Percentiles rank a stretch among this genome's conserved stretches.
Conservation (phyloP, 2,797 vertebrate species). For the Pangasius krempfi region DNA sequence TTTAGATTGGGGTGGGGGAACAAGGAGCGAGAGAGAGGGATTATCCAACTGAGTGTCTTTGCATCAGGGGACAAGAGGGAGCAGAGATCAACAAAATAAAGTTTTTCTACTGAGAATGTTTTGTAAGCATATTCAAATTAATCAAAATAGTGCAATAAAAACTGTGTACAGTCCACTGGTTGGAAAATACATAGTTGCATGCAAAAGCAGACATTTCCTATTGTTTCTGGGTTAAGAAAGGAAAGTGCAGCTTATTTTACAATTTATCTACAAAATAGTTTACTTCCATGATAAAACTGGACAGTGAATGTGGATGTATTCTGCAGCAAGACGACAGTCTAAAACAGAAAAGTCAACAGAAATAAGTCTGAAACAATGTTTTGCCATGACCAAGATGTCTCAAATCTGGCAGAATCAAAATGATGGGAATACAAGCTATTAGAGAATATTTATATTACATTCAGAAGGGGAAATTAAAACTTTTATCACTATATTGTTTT, state of each 20-base stretch:
- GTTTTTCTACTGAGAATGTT: conserved; percentile 7
- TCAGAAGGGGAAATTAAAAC: neutral
- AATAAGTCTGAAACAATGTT: neutral
- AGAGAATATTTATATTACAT: neutral
- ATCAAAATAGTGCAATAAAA: neutral
- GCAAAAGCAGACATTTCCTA: neutral
- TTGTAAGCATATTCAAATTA: conserved; percentile 2
- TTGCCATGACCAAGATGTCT: neutral
- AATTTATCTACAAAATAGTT: neutral
- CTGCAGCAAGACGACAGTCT: neutral
- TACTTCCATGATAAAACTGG: neutral
- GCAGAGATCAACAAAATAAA: conserved; percentile 19
- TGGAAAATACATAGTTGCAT: neutral
- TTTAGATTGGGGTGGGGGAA: conserved; percentile 38
- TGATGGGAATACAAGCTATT: neutral
- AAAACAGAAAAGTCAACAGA: neutral
- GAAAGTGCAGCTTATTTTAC: neutral
- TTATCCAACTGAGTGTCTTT: conserved; percentile 35
- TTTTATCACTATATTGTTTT: neutral
- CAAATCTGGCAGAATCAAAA: neutral
- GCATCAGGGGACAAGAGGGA: conserved; percentile 36
- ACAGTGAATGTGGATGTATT: neutral
- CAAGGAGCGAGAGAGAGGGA: conserved; percentile 1
- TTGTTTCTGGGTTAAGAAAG: neutral
- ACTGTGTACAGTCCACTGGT: too few species aligned